Evolutionary conservation across 2,797 vertebrate genomes (phyloP), one percentile per base, ranked within the genome.

Genomic region (Eulemur rubriventer): DNA sequence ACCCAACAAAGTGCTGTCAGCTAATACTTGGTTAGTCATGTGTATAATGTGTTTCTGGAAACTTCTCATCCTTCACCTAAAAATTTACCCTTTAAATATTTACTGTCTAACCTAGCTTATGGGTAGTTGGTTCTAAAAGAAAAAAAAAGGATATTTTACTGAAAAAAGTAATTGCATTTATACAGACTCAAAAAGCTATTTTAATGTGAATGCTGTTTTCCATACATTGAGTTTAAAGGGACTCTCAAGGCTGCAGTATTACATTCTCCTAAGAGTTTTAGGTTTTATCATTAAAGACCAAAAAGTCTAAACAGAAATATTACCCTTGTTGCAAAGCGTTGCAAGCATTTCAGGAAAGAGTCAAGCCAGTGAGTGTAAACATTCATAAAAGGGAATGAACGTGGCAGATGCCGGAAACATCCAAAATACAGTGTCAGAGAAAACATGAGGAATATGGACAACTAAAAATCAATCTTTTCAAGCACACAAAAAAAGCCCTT

Each of bases 281-380:
- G 59, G 14, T 88, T 38, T 33, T 33, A 4, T 91, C 73, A 26
- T 91, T 89, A 13, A 33, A 18, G 59, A 91, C 67, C 43, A 94
- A n/a, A 46, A 30, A 55, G 0, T 24, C 6, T 6, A 93, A 57
- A 7, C 9, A 80, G 20, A 38, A 85, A 96, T 65, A 43, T 12
- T 70, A 13, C 22, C 3, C 18, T 43, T 80, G 41, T 57, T 67
- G 70, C 63, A 18, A 1, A 22, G 14, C 5, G 38, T n/a, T 67
- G 81, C 88, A 95, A 85, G 59, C 43, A 48, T 90, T 96, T 93
- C 33, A 24, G 57, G 91, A 96, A 97, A 50, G 80, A 94, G 6
- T 93, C n/a, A 90, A 79, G 76, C 0, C 3, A n/a, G 9, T 72
- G 55, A 73, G 86, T 69, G 70, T 75, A 97, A 87, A 55, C 33